Base-by-base conservation (phyloP, 2,888 invertebrate species). In the Coelinius sp. region DNA sequence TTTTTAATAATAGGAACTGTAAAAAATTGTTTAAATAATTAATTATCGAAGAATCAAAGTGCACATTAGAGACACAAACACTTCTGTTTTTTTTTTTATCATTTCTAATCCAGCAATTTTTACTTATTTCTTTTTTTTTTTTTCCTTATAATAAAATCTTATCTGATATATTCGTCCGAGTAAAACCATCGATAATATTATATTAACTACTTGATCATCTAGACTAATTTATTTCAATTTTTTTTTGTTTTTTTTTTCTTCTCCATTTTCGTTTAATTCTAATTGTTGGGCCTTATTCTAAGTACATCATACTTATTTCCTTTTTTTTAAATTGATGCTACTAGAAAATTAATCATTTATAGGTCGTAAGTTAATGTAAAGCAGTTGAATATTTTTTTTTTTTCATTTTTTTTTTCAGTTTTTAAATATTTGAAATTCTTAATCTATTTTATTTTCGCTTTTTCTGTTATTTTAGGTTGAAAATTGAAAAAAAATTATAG, bases 201-300 rank as follows among this genome's bases (percentile, higher is more conserved):
- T 73, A 71, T 75, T 73, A 75, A 74, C 77, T 76, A 76, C 75
- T 75, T 73, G 73, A 74, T 76, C 76, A 77, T 75, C 75, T 77
- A 77, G 68, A 72, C 75, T 77, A 76, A 14, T 71, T 74, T 70
- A 73, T 73, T 76, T 72, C 74, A 74, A 73, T 70, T 76, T 73
- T 49, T 73, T 73, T 71, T 66, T 53, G 62, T 41, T 59, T 49
- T 56, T 31, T 49, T 68, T 71, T 71, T 67, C 49, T 35, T 68
- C 53, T 35, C 25, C 20, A 4, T 64, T 52, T 49, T 20, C 17
- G 17, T 63, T 71, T 53, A 63, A 41, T 20, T 70, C 68, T 74
- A 70, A 31, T 70, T 44, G 44, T 66, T 56, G 31, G 59, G 59
- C 46, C 62, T 66, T 67, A 71, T 44, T 31, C 27, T 31, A 59